These are phyloP conservation scores for Heliocidaris tuberculata DNA, from an alignment of 35 echinoderm and acorn worm genomes.

Conservation along the genomic window DNA sequence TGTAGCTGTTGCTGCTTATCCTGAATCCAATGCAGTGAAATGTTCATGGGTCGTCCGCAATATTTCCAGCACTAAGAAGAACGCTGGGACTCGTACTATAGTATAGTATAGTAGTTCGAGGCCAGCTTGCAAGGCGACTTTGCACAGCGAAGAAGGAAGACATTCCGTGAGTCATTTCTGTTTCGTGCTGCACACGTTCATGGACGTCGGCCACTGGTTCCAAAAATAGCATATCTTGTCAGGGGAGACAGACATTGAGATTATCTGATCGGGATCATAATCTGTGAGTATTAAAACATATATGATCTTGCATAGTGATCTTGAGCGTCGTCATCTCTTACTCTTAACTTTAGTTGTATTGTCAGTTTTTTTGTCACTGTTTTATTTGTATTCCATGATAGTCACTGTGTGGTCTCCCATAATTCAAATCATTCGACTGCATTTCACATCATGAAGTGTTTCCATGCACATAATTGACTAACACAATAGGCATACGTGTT, in stretches of 20 bases:
- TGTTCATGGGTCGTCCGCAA: background rate
- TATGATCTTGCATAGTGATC: too few relatives aligned
- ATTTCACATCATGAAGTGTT: too few relatives aligned
- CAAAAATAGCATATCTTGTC: background rate
- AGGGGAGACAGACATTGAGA: background rate
- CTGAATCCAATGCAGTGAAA: background rate
- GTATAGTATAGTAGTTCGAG: too few relatives aligned
- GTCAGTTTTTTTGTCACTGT: too few relatives aligned
- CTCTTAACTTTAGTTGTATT: too few relatives aligned
- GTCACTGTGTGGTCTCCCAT: too few relatives aligned
- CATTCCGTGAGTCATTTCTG: background rate
- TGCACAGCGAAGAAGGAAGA: background rate
- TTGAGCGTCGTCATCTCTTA: too few relatives aligned
- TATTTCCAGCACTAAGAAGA: background rate
- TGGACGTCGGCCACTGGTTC: background rate
- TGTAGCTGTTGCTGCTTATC: background rate
- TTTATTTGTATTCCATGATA: too few relatives aligned
- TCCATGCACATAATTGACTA: too few relatives aligned
- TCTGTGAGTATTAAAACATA: background rate
- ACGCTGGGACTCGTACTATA: too few relatives aligned
- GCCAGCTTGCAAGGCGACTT: background rate
- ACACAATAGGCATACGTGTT: too few relatives aligned
- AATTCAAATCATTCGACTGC: too few relatives aligned
- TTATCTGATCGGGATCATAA: background rate
- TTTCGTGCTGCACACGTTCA: background rate